Percentiles rank a stretch among this genome's conserved stretches.
phyloP scores from a whole-genome alignment of 2,113 vertebrate species.

The Corapipo altera region DNA sequence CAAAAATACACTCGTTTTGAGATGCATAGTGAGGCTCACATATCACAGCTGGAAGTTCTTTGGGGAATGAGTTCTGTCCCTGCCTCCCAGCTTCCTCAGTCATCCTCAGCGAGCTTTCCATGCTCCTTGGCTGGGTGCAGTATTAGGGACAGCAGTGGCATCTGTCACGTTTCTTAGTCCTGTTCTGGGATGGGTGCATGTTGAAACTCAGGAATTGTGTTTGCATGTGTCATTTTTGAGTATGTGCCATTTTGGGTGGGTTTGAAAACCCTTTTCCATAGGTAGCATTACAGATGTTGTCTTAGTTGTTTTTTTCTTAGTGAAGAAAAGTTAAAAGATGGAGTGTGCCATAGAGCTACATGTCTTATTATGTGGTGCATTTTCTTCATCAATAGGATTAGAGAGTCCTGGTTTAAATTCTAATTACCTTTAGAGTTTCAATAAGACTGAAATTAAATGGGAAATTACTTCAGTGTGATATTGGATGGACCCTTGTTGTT shows the following conservation, averaged over 20 bases:
- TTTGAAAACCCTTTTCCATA: neutral
- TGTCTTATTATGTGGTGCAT: neutral
- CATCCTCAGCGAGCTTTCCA: neutral
- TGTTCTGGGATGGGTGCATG: neutral
- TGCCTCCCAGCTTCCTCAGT: neutral
- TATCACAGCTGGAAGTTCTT: neutral
- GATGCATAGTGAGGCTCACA: neutral
- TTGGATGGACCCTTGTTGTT: conserved; percentile 46
- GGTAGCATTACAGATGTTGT: neutral
- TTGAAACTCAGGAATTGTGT: neutral
- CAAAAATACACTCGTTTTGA: neutral
- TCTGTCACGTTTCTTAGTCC: neutral
- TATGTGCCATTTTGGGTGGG: neutral
- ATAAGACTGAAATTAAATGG: conserved; percentile 29
- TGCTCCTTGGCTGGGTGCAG: neutral
- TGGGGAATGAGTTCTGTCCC: neutral
- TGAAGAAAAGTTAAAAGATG: neutral
- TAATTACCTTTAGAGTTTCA: conserved; percentile 9
- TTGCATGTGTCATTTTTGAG: neutral
- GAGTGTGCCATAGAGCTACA: neutral
- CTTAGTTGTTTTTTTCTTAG: neutral
- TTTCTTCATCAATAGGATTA: neutral
- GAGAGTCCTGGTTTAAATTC: neutral
- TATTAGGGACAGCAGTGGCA: neutral
- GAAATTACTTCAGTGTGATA: neutral